Base-by-base conservation (phyloP, 2,797 vertebrate genomes). In the Acropternis orthonyx region DNA sequence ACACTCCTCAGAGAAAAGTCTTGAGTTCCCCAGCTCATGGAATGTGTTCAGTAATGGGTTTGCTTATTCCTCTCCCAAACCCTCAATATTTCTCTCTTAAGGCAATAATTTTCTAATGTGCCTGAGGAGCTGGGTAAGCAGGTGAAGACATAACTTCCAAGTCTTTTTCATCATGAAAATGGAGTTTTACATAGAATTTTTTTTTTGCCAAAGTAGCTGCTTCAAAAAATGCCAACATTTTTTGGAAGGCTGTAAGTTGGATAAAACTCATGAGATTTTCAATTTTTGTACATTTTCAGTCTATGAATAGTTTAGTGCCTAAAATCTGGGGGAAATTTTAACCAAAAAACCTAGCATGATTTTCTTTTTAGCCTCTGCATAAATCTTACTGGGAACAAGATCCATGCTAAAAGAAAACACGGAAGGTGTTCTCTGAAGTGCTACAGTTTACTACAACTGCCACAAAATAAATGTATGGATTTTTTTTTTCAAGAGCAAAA, bases 401-500 rank as follows among this genome's bases (percentile, higher is more conserved):
- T 88, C 44, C 49, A 30, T 80, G 82, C 36, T 89, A 83, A 91
- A 95, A 81, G 85, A 92, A 93, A 94, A 94, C 73, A 92, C 92
- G 96, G 92, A 95, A 91, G 87, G 87, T 88, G 87, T 95, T 80
- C 27, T 85, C 43, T 80, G 37, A 95, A 92, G 85, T 93, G 95
- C 95, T 94, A 52, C 27, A 62, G 81, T 95, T 96, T 94, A 95
- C 89, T 89, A 81, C 66, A 78, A 92, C 79, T 93, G 85, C 75
- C 80, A 88, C 82, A 62, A 72, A 92, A 82, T 62, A 91, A 62
- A 93, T 88, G 59, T 91, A 86, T 91, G 85, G 36, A 59, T 30
- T 28, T 91, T 54, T 49, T 46, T 73, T 72, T 82, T 76, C 43
- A 69, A 72, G 75, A 94, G 63, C 21, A 56, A 73, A 92, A 80